These are phyloP conservation scores for Ceramica pisi DNA, from an alignment of 2,888 invertebrate genomes.

Conservation along the genomic window DNA sequence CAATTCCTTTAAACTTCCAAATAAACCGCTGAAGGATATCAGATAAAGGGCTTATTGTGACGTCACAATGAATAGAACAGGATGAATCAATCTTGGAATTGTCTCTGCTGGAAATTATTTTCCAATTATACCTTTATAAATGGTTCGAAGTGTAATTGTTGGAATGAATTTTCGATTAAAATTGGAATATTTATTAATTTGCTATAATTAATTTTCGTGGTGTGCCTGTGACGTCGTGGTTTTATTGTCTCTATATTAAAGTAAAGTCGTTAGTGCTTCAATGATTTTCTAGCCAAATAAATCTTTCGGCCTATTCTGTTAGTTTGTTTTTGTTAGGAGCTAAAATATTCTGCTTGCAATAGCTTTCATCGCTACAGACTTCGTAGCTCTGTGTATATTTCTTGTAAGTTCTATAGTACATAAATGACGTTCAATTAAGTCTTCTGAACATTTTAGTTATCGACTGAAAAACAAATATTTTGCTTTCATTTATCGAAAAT, in stretches of 20 bases:
- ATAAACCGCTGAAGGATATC: conserved; percentile 65
- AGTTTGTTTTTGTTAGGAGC: neutral
- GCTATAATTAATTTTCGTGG: conserved; percentile 38
- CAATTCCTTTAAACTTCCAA: conserved; percentile 63
- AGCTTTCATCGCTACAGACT: neutral
- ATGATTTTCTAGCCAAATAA: neutral
- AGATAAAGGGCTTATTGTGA: conserved; percentile 58
- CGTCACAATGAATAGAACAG: conserved; percentile 56
- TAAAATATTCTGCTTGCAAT: neutral
- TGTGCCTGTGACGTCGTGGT: conserved; percentile 19
- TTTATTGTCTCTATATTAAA: conserved; percentile 5
- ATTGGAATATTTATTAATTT: conserved; percentile 41
- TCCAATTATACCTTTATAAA: conserved; percentile 46
- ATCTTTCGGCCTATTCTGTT: neutral
- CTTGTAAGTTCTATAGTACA: neutral
- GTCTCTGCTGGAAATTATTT: conserved; percentile 56
- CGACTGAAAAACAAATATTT: neutral
- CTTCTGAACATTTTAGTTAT: no score
- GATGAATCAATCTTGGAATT: conserved; percentile 64
- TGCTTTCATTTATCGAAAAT: neutral
- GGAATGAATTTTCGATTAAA: conserved; percentile 32
- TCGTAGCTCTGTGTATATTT: neutral
- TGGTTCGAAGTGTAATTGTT: conserved; percentile 23
- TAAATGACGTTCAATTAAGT: neutral
- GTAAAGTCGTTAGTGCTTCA: neutral